These are phyloP conservation scores for Andrena cerasifolii DNA, from an alignment of 1,140 invertebrate species.

Conservation along the genomic window DNA sequence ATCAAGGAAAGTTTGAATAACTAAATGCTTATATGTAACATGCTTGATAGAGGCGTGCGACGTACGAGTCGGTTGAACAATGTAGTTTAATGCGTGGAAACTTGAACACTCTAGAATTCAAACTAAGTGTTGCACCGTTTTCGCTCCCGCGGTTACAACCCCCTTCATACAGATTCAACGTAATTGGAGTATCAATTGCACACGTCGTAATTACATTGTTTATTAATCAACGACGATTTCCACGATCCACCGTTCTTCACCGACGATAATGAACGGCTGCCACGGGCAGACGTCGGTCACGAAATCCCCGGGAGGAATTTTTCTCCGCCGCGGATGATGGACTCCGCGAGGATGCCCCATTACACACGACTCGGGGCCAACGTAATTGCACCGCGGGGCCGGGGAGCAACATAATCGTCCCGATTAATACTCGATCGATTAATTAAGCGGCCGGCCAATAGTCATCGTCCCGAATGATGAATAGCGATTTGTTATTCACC, in stretches of 20 bases:
- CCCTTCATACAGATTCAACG: no score
- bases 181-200: not conserved
- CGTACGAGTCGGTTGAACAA: no score
- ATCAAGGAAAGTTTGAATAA: no score
- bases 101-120: no score
- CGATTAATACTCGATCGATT: slow-evolving; percentile 64
- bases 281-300: not conserved
- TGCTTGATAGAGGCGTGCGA: no score
- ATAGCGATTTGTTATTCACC: slow-evolving; percentile 56
- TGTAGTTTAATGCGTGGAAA: no score
- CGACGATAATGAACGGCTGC: slow-evolving; percentile 4
- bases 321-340: slow-evolving; percentile 1
- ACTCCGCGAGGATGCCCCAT: slow-evolving; percentile 21
- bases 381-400: slow-evolving; percentile 45
- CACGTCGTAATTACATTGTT: not conserved
- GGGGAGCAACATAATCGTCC: slow-evolving; percentile 46
- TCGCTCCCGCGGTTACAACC: no score
- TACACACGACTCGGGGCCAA: not conserved
- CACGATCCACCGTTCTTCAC: not conserved
- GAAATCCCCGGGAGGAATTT: slow-evolving; percentile 17
- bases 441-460: slow-evolving; percentile 58
- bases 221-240: slow-evolving; percentile 14
- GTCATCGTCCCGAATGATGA: slow-evolving; percentile 44
- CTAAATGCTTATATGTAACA: no score
- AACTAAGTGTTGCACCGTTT: no score